A percentile compares a stretch with the other conserved stretches of the same genome.
Evolutionary conservation across 2,797 vertebrate genomes (phyloP).

Genomic region (Hippocampus kuda): DNA sequence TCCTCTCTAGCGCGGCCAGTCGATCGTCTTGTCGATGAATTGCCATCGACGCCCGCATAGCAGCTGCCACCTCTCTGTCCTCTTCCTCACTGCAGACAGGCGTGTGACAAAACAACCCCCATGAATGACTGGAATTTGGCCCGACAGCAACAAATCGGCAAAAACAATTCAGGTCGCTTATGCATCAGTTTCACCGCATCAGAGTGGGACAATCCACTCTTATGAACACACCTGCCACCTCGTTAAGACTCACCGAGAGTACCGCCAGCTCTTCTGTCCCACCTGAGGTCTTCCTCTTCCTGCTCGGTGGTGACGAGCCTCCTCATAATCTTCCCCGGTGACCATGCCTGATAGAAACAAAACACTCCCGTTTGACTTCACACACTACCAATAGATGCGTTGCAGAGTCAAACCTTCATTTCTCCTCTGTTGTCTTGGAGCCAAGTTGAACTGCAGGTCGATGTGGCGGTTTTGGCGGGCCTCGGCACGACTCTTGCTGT

Average conservation of each 20-base stretch:
- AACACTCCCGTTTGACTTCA: conserved; percentile 1
- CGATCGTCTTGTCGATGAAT: conserved; percentile 73
- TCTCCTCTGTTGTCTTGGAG: conserved; percentile 75
- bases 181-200: no score
- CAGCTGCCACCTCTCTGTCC: conserved; percentile 83
- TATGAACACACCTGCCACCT: not conserved
- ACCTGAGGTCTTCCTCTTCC: conserved; percentile 67
- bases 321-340: conserved; percentile 84
- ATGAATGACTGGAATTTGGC: not conserved
- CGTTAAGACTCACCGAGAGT: conserved; percentile 75
- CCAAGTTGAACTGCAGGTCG: conserved; percentile 87
- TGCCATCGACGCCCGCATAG: conserved; percentile 79
- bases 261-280: conserved; percentile 92
- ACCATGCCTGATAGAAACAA: conserved; percentile 60
- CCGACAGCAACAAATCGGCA: not conserved
- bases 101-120: not conserved
- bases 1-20: conserved; percentile 67
- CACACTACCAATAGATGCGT: not conserved
- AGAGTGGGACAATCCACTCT: not conserved
- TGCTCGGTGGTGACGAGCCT: conserved; percentile 69
- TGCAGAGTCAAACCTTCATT: conserved; percentile 67
- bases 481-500: conserved; percentile 93
- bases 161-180: not conserved
- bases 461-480: conserved; percentile 96
- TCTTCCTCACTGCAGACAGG: conserved; percentile 81